These are phyloP conservation scores for Crocallis elinguaria DNA, from an alignment of 2,888 invertebrate species.

Conservation along the genomic window DNA sequence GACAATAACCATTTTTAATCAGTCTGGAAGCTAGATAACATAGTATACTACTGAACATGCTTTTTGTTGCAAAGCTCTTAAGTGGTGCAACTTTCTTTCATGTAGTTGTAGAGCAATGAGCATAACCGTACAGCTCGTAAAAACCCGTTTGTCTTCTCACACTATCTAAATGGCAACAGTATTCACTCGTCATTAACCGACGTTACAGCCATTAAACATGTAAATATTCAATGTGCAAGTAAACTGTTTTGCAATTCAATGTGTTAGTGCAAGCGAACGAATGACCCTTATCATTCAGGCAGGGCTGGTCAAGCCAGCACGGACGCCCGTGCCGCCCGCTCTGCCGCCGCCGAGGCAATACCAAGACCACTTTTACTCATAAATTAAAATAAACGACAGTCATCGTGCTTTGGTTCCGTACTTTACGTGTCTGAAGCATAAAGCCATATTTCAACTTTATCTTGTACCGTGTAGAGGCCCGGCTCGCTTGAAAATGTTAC, in stretches of 20 bases:
- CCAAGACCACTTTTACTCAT: constrained; percentile 42
- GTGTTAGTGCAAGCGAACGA: constrained; percentile 60
- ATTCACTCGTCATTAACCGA: constrained; percentile 59
- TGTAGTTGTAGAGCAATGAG: constrained; percentile 8
- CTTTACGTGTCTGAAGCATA: constrained; percentile 35
- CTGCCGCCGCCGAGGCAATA: constrained; percentile 15
- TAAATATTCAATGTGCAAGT: constrained; percentile 74
- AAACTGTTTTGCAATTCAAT: constrained; percentile 76
- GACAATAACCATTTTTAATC: neutral
- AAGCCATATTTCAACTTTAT: constrained; percentile 35
- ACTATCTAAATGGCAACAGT: constrained; percentile 63
- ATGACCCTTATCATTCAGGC: constrained; percentile 63
- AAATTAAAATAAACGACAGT: constrained; percentile 48
- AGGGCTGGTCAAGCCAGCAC: constrained; percentile 44
- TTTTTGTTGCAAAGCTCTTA: neutral
- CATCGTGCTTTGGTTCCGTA: constrained; percentile 42
- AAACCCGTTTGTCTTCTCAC: constrained; percentile 60
- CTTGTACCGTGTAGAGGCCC: constrained; percentile 22
- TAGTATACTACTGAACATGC: neutral
- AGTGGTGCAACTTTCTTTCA: constrained; percentile 1
- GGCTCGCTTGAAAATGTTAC: constrained; percentile 21
- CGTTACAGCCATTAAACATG: constrained; percentile 68
- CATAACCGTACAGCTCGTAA: constrained; percentile 10
- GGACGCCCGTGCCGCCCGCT: constrained; percentile 27
- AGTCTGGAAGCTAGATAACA: neutral